phyloP scores from a whole-genome alignment of 1,140 invertebrate species.

The Caerostris extrusa region DNA sequence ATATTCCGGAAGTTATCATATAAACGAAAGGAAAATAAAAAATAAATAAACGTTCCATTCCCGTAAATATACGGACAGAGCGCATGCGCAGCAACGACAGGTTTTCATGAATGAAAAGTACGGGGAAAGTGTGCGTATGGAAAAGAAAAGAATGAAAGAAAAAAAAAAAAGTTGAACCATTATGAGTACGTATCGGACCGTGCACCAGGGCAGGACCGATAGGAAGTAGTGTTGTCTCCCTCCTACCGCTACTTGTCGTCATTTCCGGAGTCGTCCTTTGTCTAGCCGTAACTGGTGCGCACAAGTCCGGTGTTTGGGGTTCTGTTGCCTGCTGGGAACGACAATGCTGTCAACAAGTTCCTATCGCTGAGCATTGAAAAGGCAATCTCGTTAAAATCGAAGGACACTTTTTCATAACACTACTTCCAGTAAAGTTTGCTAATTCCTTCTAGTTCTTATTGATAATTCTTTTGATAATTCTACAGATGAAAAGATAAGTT shows the following conservation, averaged over 20 bases:
- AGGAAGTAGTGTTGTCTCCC: conserved; percentile 48
- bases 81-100: background rate
- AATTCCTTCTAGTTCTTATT: too few relatives aligned
- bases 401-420: too few relatives aligned
- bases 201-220: conserved; percentile 44
- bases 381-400: too few relatives aligned
- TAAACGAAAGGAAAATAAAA: background rate
- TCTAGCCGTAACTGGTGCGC: conserved; percentile 66
- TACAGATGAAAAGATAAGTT: too few relatives aligned
- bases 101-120: background rate
- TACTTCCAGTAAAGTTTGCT: too few relatives aligned
- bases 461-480: too few relatives aligned
- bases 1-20: background rate
- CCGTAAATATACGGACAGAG: background rate
- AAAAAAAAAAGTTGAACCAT: conserved; percentile 20
- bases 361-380: too few relatives aligned
- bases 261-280: conserved; percentile 59
- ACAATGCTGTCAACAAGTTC: too few relatives aligned
- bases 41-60: background rate
- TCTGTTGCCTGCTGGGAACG: background rate
- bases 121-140: background rate
- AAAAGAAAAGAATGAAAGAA: conserved; percentile 18
- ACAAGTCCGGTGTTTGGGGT: background rate
- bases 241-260: conserved; percentile 23
- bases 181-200: conserved; percentile 73